phyloP scores from a whole-genome alignment of 2,113 vertebrate species.

The Cygnus atratus region DNA sequence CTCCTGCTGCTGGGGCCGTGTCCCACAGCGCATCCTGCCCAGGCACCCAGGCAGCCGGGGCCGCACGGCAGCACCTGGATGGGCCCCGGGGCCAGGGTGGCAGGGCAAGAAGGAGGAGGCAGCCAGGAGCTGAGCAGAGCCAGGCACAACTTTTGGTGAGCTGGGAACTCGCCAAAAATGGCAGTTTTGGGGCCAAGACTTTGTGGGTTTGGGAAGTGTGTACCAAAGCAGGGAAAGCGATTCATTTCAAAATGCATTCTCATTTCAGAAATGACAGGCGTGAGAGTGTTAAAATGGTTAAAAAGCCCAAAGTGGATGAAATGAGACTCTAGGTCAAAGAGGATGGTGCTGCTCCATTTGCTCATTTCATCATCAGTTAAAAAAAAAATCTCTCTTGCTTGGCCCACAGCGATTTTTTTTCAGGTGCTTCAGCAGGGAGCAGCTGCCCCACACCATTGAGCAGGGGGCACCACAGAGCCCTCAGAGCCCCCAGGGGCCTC shows the following conservation, averaged over 20 bases:
- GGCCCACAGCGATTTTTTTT: not conserved
- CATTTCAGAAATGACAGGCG: not conserved
- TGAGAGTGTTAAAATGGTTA: not conserved
- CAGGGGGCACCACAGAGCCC: not conserved
- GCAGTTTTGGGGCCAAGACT: not conserved
- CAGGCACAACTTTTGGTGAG: not conserved
- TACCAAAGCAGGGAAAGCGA: not conserved
- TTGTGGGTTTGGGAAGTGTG: not conserved
- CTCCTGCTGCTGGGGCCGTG: not conserved
- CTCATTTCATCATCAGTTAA: not conserved
- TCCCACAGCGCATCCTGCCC: too few relatives aligned
- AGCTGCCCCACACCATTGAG: not conserved
- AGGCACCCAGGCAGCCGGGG: not conserved
- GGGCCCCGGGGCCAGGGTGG: not conserved
- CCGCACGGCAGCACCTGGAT: fast-evolving
- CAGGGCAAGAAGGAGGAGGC: not conserved
- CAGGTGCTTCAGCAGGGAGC: not conserved
- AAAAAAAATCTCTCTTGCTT: not conserved
- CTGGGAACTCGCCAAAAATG: not conserved
- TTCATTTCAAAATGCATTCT: not conserved
- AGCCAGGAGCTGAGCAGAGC: not conserved
- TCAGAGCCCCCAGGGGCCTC: not conserved
- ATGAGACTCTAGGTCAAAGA: not conserved
- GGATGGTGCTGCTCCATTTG: fast-evolving
- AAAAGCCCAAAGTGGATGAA: not conserved